These are phyloP conservation scores for Xanthorhoe spadicearia DNA, from an alignment of 2,888 invertebrate species.

Conservation along the genomic window DNA sequence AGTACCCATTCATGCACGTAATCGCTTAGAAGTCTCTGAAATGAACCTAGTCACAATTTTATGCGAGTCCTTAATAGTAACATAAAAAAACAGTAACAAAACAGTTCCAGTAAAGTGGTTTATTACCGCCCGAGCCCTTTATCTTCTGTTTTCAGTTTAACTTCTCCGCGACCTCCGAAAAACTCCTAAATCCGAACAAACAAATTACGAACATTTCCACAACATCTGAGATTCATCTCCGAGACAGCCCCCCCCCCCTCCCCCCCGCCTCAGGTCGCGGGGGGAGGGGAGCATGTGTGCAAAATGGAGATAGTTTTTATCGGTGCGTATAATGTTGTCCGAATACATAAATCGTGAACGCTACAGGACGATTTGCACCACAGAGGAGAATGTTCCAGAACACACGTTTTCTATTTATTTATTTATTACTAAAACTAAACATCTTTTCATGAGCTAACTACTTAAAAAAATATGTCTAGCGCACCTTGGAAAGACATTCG, in stretches of 20 bases:
- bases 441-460: too few relatives aligned
- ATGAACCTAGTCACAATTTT: neutral
- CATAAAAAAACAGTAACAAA: neutral
- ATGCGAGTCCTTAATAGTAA: neutral
- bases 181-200: slow-evolving; percentile 20
- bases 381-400: slow-evolving; percentile 3
- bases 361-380: slow-evolving; percentile 6
- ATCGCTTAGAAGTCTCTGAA: too few relatives aligned
- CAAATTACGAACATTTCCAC: slow-evolving; percentile 30
- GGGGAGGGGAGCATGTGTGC: slow-evolving; percentile 31
- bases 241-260: slow-evolving; percentile 23
- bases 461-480: too few relatives aligned
- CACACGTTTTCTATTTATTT: neutral
- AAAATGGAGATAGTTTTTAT: slow-evolving; percentile 43
- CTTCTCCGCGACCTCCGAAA: slow-evolving; percentile 23
- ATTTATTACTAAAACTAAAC: too few relatives aligned
- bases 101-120: neutral
- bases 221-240: slow-evolving; percentile 33
- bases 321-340: slow-evolving; percentile 37
- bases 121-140: neutral
- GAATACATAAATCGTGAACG: slow-evolving; percentile 34
- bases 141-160: slow-evolving; percentile 18
- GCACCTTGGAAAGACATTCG: too few relatives aligned
- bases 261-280: neutral
- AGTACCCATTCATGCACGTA: too few relatives aligned